phyloP scores from a whole-genome alignment of 1,140 invertebrate species.

The Drosophila teissieri region DNA sequence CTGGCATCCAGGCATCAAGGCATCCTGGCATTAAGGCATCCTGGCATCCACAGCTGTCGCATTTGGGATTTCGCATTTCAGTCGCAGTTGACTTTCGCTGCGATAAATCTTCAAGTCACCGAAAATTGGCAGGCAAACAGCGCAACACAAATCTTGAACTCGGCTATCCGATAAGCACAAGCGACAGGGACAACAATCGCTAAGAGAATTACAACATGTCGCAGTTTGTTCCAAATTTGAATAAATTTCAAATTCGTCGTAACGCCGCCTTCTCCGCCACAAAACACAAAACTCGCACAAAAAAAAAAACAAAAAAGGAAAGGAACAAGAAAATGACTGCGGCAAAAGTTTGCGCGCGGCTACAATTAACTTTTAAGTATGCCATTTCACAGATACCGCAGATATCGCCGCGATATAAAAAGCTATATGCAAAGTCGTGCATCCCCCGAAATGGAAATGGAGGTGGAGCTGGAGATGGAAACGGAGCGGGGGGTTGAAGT shows the following conservation, averaged over 20 bases:
- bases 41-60: slow-evolving; percentile 71
- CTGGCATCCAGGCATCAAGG: slow-evolving; percentile 29
- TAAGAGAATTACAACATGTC: slow-evolving; percentile 77
- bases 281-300: no score
- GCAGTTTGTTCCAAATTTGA: slow-evolving; percentile 73
- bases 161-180: slow-evolving; percentile 27
- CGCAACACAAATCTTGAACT: slow-evolving; percentile 17
- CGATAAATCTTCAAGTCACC: slow-evolving; percentile 31
- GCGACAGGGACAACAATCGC: slow-evolving; percentile 46
- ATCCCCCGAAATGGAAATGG: neutral
- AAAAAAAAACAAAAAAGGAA: neutral
- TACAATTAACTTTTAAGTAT: slow-evolving; percentile 84
- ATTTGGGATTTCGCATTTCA: slow-evolving; percentile 58
- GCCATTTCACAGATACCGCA: slow-evolving; percentile 79
- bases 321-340: neutral
- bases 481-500: slow-evolving; percentile 7
- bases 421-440: slow-evolving; percentile 34
- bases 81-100: slow-evolving; percentile 28
- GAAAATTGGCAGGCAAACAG: slow-evolving; percentile 47
- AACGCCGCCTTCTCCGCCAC: neutral
- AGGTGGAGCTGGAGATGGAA: no score
- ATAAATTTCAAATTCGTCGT: slow-evolving; percentile 75
- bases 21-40: no score
- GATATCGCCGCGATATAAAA: slow-evolving; percentile 63
- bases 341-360: slow-evolving; percentile 61